These are phyloP conservation scores for Torymus texanus DNA, from an alignment of 2,888 invertebrate genomes.

Conservation along the genomic window DNA sequence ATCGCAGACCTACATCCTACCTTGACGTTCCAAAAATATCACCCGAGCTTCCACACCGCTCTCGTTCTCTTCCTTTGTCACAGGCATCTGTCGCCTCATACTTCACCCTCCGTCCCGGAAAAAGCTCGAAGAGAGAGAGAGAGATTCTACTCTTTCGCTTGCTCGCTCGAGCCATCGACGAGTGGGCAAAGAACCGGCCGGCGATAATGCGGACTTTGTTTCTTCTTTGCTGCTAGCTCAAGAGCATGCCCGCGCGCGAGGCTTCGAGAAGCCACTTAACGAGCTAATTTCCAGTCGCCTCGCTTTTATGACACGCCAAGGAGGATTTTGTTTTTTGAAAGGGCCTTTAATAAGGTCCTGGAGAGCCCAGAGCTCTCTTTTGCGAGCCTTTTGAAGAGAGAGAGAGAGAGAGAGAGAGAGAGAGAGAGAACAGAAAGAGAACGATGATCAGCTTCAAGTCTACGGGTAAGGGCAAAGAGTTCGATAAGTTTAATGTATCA, in stretches of 20 bases:
- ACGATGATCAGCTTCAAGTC: too few species aligned
- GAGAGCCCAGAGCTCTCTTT: background rate
- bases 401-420: too few species aligned
- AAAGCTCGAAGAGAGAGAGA: background rate
- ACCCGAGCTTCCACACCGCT: too few species aligned
- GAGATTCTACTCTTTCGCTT: background rate
- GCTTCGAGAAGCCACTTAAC: constrained; percentile 39
- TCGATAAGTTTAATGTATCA: too few species aligned
- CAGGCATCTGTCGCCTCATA: too few species aligned
- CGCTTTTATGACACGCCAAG: constrained; percentile 1
- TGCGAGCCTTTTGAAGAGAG: too few species aligned
- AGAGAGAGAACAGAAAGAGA: too few species aligned
- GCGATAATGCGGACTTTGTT: constrained; percentile 37
- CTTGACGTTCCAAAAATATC: too few species aligned
- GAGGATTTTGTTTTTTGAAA: constrained; percentile 33
- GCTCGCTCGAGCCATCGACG: background rate
- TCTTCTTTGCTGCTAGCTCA: constrained; percentile 17
- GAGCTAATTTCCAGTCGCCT: constrained; percentile 39
- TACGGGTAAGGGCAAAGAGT: too few species aligned
- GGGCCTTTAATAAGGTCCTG: constrained; percentile 23
- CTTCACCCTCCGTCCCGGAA: too few species aligned
- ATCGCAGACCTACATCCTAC: too few species aligned
- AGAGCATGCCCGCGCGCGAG: background rate
- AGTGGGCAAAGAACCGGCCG: background rate
- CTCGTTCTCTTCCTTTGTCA: too few species aligned